Conservation (phyloP, 1,140 invertebrate species). For the Monochamus saltuarius region DNA sequence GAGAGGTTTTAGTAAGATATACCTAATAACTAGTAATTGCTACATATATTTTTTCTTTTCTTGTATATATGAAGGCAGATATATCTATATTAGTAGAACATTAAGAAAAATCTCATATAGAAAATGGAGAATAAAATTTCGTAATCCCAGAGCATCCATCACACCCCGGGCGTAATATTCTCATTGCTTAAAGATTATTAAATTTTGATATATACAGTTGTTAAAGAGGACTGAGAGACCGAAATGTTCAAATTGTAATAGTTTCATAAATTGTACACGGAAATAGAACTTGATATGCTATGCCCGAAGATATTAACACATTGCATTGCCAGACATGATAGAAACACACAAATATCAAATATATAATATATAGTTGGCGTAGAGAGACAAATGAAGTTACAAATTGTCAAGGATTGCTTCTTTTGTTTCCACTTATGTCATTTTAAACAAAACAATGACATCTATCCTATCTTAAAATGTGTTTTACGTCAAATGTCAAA, state of each 20-base stretch:
- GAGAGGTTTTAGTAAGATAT: conserved; percentile 32
- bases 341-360: conserved; percentile 1
- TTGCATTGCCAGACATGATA: conserved; percentile 3
- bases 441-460: too few relatives aligned
- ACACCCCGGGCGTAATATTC: not conserved
- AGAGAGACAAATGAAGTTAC: too few relatives aligned
- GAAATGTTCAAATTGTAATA: conserved; percentile 14
- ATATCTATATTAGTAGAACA: conserved; percentile 32
- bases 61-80: conserved; percentile 31
- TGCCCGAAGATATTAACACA: conserved; percentile 22
- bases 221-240: conserved; percentile 25
- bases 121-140: conserved; percentile 17
- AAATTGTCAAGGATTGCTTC: too few relatives aligned
- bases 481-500: too few relatives aligned
- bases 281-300: conserved; percentile 27
- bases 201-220: conserved; percentile 14
- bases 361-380: too few relatives aligned
- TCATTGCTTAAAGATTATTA: conserved; percentile 21
- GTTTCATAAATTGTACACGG: conserved; percentile 21
- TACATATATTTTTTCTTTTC: conserved; percentile 27
- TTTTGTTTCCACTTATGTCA: too few relatives aligned
- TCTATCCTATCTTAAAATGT: too few relatives aligned
- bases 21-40: conserved; percentile 32
- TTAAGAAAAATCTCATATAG: conserved; percentile 33
- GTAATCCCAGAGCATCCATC: conserved; percentile 3